Conservation (phyloP, 2,888 invertebrate species). For the Acanthosepion lycidas region DNA sequence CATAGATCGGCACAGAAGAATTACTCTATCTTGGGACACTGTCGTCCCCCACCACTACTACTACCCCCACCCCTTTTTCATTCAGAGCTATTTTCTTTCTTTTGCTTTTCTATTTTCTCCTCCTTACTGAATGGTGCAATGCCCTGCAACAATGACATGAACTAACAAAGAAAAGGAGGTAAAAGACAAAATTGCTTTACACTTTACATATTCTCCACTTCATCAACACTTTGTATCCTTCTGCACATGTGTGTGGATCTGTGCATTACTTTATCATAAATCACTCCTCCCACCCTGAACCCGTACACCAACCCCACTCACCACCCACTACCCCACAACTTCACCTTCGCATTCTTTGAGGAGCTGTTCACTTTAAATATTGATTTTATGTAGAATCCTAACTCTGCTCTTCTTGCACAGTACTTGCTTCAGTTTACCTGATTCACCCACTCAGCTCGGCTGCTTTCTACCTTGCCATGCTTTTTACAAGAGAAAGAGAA, state of each 20-base stretch:
- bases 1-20: too few species aligned
- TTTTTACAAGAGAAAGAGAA: constrained; percentile 4
- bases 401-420: not conserved
- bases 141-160: not conserved
- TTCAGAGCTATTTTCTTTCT: not conserved
- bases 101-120: not conserved
- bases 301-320: not conserved
- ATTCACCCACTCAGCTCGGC: not conserved
- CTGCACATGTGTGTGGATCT: not conserved
- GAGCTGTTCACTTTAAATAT: not conserved
- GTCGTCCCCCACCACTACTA: too few species aligned
- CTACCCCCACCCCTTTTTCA: not conserved
- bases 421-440: not conserved
- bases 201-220: not conserved
- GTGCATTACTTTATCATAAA: not conserved
- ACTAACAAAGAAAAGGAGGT: not conserved
- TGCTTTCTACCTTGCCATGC: not conserved
- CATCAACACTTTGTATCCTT: not conserved
- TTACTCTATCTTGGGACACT: not conserved
- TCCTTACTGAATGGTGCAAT: not conserved
- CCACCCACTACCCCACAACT: too few species aligned
- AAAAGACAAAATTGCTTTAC: not conserved
- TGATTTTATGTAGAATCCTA: constrained; percentile 1
- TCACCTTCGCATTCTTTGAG: not conserved
- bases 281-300: not conserved